Conservation (phyloP, 2,888 invertebrate species). For the Ferrisia virgata region DNA sequence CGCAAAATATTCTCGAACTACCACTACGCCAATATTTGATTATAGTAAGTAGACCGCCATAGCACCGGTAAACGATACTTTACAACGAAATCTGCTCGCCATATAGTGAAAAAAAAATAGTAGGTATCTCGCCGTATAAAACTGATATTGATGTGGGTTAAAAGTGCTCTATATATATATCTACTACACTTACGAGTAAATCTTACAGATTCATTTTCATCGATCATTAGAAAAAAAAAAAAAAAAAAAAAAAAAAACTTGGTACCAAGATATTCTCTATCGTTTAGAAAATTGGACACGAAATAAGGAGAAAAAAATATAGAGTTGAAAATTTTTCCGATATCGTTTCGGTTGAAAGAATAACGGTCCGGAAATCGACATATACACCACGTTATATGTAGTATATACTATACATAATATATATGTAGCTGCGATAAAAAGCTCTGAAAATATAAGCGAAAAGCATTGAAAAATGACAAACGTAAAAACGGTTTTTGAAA, state of each 20-base stretch:
- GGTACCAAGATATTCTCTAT: neutral
- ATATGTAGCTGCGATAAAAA: neutral
- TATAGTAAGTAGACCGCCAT: neutral
- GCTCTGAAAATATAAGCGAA: neutral
- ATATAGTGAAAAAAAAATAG: neutral
- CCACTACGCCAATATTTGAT: neutral
- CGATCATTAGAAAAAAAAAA: neutral
- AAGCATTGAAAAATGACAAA: slow-evolving; percentile 11
- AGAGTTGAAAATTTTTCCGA: neutral
- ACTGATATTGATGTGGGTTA: neutral
- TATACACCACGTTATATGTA: neutral
- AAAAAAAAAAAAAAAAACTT: no score
- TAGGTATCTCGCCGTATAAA: neutral
- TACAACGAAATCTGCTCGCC: neutral
- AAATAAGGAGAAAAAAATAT: neutral
- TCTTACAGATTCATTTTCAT: slow-evolving; percentile 7
- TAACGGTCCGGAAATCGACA: neutral
- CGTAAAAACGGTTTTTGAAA: slow-evolving; percentile 5
- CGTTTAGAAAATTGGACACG: neutral
- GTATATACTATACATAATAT: no score
- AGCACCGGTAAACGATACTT: neutral
- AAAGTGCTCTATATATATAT: neutral
- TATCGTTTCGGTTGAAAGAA: slow-evolving; percentile 14
- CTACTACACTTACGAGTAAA: neutral
- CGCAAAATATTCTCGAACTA: neutral